These are phyloP conservation scores for Microtus montanus DNA, from an alignment of 2,113 vertebrate genomes.

Conservation along the genomic window DNA sequence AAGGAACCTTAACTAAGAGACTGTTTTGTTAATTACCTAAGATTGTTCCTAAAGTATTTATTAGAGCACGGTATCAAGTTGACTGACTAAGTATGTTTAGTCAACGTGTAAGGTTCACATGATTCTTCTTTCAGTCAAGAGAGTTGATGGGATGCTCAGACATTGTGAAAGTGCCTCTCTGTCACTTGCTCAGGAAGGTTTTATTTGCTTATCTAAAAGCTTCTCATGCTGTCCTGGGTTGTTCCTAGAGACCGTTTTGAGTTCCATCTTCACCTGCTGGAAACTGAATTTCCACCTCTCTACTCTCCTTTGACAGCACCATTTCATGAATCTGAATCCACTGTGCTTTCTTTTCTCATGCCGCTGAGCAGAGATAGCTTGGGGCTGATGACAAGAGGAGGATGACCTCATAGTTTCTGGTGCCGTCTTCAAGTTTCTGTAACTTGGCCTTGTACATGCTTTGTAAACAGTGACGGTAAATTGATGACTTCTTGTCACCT, in stretches of 20 bases:
- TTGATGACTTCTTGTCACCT: conserved; percentile 49
- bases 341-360: neutral
- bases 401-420: conserved; percentile 54
- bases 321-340: neutral
- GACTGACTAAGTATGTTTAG: too few species aligned
- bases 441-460: conserved; percentile 12
- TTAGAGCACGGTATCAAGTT: neutral
- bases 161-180: neutral
- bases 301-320: neutral
- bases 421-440: conserved; percentile 28
- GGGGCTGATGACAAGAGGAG: neutral
- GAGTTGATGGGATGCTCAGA: neutral
- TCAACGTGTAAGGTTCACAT: neutral
- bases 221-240: neutral
- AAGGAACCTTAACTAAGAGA: neutral
- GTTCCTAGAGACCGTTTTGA: neutral
- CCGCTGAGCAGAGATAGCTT: neutral
- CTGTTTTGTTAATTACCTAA: conserved; percentile 39
- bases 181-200: neutral
- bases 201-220: neutral
- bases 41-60: conserved; percentile 29
- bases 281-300: neutral
- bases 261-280: neutral
- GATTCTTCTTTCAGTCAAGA: neutral
- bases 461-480: conserved; percentile 46